phyloP scores from a whole-genome alignment of 2,888 invertebrate genomes.

The Lepidochrysops patricia region DNA sequence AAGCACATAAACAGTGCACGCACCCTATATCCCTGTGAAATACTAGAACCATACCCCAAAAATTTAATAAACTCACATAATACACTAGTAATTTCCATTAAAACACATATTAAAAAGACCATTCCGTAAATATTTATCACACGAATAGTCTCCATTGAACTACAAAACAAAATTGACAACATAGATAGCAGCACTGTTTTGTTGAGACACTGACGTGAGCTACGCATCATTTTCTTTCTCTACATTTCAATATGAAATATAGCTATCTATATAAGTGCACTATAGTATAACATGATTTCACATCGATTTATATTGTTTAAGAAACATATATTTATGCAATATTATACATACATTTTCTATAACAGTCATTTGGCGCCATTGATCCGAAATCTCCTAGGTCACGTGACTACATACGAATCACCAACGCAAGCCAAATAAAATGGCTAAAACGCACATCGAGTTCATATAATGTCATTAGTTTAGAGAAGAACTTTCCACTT shows the following conservation, averaged over 20 bases:
- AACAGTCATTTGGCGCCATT: slow-evolving; percentile 74
- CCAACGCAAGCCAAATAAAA: slow-evolving; percentile 74
- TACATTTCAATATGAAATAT: slow-evolving; percentile 27
- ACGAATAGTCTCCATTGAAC: slow-evolving; percentile 76
- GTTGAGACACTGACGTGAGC: slow-evolving; percentile 74
- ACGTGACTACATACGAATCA: slow-evolving; percentile 75
- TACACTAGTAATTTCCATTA: slow-evolving; percentile 30
- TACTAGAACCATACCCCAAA: slow-evolving; percentile 16
- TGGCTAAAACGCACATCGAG: slow-evolving; percentile 74
- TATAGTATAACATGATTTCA: slow-evolving; percentile 31
- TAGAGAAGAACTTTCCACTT: slow-evolving; percentile 60
- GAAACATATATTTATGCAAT: slow-evolving; percentile 34
- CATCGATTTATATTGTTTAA: slow-evolving; percentile 31
- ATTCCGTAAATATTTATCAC: slow-evolving; percentile 78
- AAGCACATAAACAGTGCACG: slow-evolving; percentile 30
- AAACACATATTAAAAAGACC: slow-evolving; percentile 49
- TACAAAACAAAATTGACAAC: slow-evolving; percentile 82
- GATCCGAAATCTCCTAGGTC: slow-evolving; percentile 69
- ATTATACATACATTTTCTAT: slow-evolving; percentile 67
- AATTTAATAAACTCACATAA: slow-evolving; percentile 37
- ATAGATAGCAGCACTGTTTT: slow-evolving; percentile 83
- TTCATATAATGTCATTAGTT: slow-evolving; percentile 69
- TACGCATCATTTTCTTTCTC: slow-evolving; percentile 55
- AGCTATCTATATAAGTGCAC: slow-evolving; percentile 32
- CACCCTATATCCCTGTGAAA: slow-evolving; percentile 20